A percentile compares a stretch with the other conserved stretches of the same genome.
These are phyloP conservation scores for Mycetomoellerius zeteki DNA, from an alignment of 1,140 invertebrate genomes.

Conservation along the genomic window DNA sequence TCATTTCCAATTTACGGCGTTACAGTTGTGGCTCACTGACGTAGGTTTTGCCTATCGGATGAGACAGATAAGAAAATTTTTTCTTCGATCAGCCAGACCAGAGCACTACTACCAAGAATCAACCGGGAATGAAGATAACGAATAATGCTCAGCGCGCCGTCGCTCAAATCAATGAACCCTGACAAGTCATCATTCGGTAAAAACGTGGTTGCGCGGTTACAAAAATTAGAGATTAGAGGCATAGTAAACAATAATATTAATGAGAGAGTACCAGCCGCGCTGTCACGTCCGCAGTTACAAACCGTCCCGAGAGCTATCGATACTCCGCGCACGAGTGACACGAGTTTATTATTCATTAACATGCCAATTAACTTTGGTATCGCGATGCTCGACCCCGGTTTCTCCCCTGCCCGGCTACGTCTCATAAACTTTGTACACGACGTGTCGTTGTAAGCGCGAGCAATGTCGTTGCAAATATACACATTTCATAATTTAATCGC, in stretches of 20 bases:
- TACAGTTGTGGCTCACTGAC: constrained; percentile 28
- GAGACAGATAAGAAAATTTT: constrained; percentile 54
- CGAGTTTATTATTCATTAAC: constrained; percentile 85
- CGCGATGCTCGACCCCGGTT: constrained; percentile 46
- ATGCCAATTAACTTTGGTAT: constrained; percentile 83
- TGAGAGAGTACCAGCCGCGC: constrained; percentile 78
- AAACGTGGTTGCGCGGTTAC: constrained; percentile 32
- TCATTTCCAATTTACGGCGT: constrained; percentile 39
- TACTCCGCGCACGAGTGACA: constrained; percentile 77
- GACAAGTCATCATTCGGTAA: constrained; percentile 62
- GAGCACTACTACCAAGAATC: constrained; percentile 62
- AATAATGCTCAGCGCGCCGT: constrained; percentile 12
- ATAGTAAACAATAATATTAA: constrained; percentile 84
- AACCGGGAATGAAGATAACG: constrained; percentile 69
- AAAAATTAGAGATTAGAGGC: constrained; percentile 75
- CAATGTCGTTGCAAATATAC: constrained; percentile 53
- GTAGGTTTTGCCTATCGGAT: constrained; percentile 51
- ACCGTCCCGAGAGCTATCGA: constrained; percentile 67
- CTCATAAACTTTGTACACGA: constrained; percentile 67
- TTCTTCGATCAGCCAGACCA: constrained; percentile 12
- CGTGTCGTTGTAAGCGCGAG: constrained; percentile 40
- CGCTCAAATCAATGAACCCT: constrained; percentile 78
- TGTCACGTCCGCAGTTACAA: constrained; percentile 71
- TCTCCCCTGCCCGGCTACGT: neutral
- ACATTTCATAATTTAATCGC: constrained; percentile 65